A percentile compares a stretch with the other conserved stretches of the same genome.
Evolutionary conservation across 1,140 invertebrate genomes (phyloP).

Genomic region (Brevipalpus yothersi): DNA sequence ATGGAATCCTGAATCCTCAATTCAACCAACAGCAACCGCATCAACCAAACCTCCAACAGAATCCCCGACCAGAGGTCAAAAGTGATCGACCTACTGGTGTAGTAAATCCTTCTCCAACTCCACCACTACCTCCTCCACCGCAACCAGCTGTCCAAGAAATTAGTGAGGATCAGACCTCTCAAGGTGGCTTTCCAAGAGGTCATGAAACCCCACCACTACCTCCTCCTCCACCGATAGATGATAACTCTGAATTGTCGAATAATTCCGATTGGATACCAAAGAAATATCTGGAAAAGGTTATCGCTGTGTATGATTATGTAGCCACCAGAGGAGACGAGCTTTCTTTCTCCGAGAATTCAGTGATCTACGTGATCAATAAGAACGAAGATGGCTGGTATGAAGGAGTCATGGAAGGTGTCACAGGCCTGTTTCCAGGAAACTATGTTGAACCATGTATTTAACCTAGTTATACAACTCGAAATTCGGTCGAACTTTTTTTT

Average conservation of each 20-base stretch:
- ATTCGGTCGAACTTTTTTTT: too few relatives aligned
- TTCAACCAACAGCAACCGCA: slow-evolving; percentile 1
- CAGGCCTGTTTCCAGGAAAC: slow-evolving; percentile 93
- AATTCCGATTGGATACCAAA: slow-evolving; percentile 55
- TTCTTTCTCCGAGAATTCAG: slow-evolving; percentile 85
- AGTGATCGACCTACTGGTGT: too few relatives aligned
- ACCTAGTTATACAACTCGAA: too few relatives aligned
- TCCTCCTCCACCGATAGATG: slow-evolving; percentile 46
- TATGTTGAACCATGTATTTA: slow-evolving; percentile 90
- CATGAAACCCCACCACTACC: slow-evolving; percentile 42
- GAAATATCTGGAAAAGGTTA: slow-evolving; percentile 90
- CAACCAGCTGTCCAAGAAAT: slow-evolving; percentile 14
- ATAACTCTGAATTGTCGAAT: slow-evolving; percentile 15
- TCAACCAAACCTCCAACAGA: neutral
- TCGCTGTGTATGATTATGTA: slow-evolving; percentile 95
- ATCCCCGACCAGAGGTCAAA: too few relatives aligned
- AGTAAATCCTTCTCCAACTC: slow-evolving; percentile 26
- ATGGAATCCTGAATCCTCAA: slow-evolving; percentile 47
- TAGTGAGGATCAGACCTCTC: too few relatives aligned
- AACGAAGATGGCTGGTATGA: slow-evolving; percentile 99
- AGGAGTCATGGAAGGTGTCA: slow-evolving; percentile 90
- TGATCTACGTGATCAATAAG: slow-evolving; percentile 96
- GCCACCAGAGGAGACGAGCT: slow-evolving; percentile 95
- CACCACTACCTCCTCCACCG: slow-evolving; percentile 34
- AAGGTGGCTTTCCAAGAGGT: too few relatives aligned